phyloP scores from a whole-genome alignment of 2,888 invertebrate genomes.

The Agriopis leucophaearia region DNA sequence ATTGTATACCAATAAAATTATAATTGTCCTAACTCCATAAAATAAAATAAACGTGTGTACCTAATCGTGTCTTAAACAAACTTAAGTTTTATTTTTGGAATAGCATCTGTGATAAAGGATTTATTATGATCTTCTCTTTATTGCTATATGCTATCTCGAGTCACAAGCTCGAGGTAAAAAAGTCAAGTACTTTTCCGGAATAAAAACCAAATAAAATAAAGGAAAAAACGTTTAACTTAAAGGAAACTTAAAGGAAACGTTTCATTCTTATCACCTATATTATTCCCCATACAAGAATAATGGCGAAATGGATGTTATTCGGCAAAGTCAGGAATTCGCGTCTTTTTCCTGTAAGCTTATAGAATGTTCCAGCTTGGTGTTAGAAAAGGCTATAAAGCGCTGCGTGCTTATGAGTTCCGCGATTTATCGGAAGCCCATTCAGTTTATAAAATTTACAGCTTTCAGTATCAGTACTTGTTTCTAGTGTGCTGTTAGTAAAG shows the following conservation, averaged over 20 bases:
- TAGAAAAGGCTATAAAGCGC: slow-evolving; percentile 34
- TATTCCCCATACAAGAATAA: slow-evolving; percentile 23
- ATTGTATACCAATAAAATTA: no score
- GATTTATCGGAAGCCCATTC: slow-evolving; percentile 40
- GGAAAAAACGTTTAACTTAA: no score
- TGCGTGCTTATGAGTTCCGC: slow-evolving; percentile 34
- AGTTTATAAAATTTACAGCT: slow-evolving; percentile 41
- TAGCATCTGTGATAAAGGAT: neutral
- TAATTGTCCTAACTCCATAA: no score
- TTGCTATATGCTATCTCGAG: neutral
- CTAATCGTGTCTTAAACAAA: no score
- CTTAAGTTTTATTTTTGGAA: neutral
- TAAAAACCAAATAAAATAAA: slow-evolving; percentile 23
- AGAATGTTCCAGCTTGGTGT: slow-evolving; percentile 21
- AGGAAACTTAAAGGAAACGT: slow-evolving; percentile 13
- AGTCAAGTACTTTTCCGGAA: slow-evolving; percentile 12
- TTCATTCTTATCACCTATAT: slow-evolving; percentile 23
- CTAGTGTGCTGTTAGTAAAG: neutral
- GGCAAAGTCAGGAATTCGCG: slow-evolving; percentile 16
- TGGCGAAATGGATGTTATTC: slow-evolving; percentile 22
- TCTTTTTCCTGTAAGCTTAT: slow-evolving; percentile 18
- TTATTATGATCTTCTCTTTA: slow-evolving; percentile 2
- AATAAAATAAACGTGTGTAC: no score
- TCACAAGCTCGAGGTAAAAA: slow-evolving; percentile 5
- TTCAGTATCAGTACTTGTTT: slow-evolving; percentile 14